Evolutionary conservation across 2,797 vertebrate species (phyloP), one percentile per base, ranked within the genome.

Genomic region (Gouania willdenowi): DNA sequence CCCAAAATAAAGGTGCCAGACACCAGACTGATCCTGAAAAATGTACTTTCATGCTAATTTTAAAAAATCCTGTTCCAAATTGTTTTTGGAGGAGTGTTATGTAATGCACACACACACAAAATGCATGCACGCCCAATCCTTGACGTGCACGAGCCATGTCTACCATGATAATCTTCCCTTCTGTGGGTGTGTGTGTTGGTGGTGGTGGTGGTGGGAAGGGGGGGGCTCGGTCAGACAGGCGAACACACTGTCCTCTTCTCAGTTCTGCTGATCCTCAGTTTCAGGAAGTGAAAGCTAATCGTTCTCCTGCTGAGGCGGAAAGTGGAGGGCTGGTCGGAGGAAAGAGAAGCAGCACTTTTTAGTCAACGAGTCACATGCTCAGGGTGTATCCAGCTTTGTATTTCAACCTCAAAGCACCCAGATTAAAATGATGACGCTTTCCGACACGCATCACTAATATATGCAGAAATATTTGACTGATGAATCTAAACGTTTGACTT

Each of bases 261-360:
- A 43, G 47, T 69, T 54, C 67, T 66, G 71, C 66, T 79, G 73
- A 82, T 66, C 38, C 31, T 36, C 14, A 5, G 25, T 60, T 55
- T 72, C 54, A 48, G 50, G 22, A 41, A 62, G 59, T 19, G 54
- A 78, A 77, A 76, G 74, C 72, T 85, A 61, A 77, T 59, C 41
- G 49, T 26, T 70, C 49, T 62, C 52, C 66, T 50, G 44, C 57
- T 45, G 47, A 0, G 20, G 50, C 8, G 29, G 60, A 45, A 63
- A 72, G 82, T 84, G 70, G 5, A 80, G 79, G 46, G 36, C 14
- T 55, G 39, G 40, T 44, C 46, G 28, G 39, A 53, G n/a, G n/a
- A n/a, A n/a, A n/a, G n/a, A n/a, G n/a, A n/a, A n/a, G 11, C 36
- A 20, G 45, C 45, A 33, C n/a, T n/a, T n/a, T n/a, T n/a, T n/a